Evolutionary conservation across 2,113 vertebrate genomes (phyloP).

Genomic region (Dolichallabes microphthalmus): DNA sequence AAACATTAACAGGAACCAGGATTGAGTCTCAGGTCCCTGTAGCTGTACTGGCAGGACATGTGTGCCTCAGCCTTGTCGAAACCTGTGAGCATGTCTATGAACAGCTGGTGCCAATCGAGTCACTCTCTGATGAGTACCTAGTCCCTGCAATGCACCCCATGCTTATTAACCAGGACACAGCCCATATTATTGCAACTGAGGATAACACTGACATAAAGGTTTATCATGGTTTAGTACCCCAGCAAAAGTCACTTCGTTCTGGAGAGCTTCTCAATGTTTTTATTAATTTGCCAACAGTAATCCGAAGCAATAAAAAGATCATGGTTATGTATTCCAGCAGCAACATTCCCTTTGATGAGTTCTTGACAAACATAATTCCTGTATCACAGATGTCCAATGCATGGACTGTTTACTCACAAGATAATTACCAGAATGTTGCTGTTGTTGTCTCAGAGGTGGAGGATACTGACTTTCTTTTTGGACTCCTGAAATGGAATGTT

Average conservation of each 20-base stretch:
- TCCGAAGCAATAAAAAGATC: conserved; percentile 54
- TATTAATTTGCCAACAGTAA: conserved; percentile 20
- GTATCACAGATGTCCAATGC: conserved; percentile 48
- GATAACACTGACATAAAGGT: conserved; percentile 51
- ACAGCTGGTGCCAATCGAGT: conserved; percentile 52
- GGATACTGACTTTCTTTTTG: background rate
- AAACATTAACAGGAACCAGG: conserved; percentile 49
- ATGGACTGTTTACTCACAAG: conserved; percentile 54
- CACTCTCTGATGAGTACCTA: conserved; percentile 51
- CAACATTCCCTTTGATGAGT: conserved; percentile 50
- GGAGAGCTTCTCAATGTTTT: conserved; percentile 28
- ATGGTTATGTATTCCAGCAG: conserved; percentile 60
- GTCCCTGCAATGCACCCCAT: conserved; percentile 46
- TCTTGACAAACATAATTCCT: conserved; percentile 53
- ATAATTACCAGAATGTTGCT: conserved; percentile 19
- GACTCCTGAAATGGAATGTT: conserved; percentile 21
- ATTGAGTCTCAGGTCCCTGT: conserved; percentile 47
- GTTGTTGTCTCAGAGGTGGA: conserved; percentile 51
- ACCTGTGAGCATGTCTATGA: conserved; percentile 58
- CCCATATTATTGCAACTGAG: conserved; percentile 52
- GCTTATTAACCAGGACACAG: conserved; percentile 24
- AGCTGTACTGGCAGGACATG: conserved; percentile 53
- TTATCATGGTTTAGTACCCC: background rate
- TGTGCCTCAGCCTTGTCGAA: conserved; percentile 30
- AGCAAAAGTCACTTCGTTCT: conserved; percentile 28